Base-by-base conservation (phyloP, 1,140 invertebrate genomes). In the Philopotamus ludificatus region DNA sequence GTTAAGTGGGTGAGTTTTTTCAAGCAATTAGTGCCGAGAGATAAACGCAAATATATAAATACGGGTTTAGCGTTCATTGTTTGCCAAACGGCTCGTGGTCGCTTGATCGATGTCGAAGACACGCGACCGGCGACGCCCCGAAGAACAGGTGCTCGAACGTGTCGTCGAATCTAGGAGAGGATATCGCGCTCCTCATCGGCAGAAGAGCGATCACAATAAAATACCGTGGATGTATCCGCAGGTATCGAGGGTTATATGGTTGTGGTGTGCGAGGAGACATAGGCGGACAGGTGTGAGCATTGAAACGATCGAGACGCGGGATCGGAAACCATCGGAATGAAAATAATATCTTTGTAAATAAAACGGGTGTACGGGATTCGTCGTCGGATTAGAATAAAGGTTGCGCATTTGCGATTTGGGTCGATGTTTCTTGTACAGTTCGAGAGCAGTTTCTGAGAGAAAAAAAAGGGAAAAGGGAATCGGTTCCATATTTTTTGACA, bases 401-500 rank as follows among this genome's bases (percentile, higher is more conserved):
- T 34, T 34, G 4, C 4, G 4, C 4, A 34, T 34, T 34, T 12
- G 28, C 28, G 28, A 12, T 7, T 34, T 34, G 28, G 28, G 28
- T 34, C 12, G 28, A 34, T 34, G 12, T 34, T 34, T 34, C 28
- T 34, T 34, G 28, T 34, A 34, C 12, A 12, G 47, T 21, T 4
- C 9, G 18, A 45, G 44, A 45, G 44, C 8, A 45, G 44, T 16
- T 8, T 9, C 8, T 4, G 15, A 18, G 44, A 45, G 50, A 21
- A 66, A 41, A 58, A 53, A 54, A 54, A 41, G n/a, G n/a, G 51
- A 63, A 53, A 42, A 62, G 59, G 59, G 53, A 50, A 65, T 68
- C 62, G 62, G 53, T 57, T 60, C 66, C 57, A 64, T 68, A 68
- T 68, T 68, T n/a, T 65, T 59, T 65, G 62, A 68, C 66, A 65